phyloP scores from a whole-genome alignment of 2,888 invertebrate species.

The Panzeria rudis region DNA sequence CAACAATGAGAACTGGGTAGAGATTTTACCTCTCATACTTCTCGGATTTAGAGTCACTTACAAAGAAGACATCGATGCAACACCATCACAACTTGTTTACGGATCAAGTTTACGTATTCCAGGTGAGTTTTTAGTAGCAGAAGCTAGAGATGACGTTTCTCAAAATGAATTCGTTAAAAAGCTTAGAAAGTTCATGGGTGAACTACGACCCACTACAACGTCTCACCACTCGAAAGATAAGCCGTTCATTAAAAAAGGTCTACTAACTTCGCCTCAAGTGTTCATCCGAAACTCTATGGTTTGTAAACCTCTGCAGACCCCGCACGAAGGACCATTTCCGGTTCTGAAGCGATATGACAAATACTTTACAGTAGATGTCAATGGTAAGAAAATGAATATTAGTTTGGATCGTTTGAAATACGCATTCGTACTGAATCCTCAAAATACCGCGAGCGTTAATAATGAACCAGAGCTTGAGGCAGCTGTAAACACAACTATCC shows the following conservation, averaged over 20 bases:
- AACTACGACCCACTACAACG: no score
- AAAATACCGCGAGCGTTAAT: not conserved
- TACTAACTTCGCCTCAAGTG: no score
- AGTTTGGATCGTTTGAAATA: not conserved
- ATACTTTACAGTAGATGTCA: not conserved
- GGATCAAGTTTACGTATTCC: not conserved
- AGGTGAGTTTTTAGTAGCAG: not conserved
- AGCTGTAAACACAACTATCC: not conserved
- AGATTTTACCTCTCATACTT: not conserved
- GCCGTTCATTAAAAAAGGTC: no score
- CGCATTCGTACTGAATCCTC: not conserved
- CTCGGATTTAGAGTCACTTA: not conserved
- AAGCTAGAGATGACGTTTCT: not conserved
- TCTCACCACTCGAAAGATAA: no score
- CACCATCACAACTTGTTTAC: not conserved
- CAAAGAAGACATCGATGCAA: not conserved
- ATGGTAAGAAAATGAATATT: not conserved
- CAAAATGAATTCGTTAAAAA: not conserved
- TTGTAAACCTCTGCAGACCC: no score
- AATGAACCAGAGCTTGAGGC: not conserved
- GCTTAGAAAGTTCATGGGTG: no score
- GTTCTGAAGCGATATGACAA: not conserved
- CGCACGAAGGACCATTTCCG: not conserved
- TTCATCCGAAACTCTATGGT: no score
- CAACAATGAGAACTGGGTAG: no score